A percentile compares a stretch with the other conserved stretches of the same genome.
Evolutionary conservation across 2,888 invertebrate genomes (phyloP).

Genomic region (Melieria crassipennis): DNA sequence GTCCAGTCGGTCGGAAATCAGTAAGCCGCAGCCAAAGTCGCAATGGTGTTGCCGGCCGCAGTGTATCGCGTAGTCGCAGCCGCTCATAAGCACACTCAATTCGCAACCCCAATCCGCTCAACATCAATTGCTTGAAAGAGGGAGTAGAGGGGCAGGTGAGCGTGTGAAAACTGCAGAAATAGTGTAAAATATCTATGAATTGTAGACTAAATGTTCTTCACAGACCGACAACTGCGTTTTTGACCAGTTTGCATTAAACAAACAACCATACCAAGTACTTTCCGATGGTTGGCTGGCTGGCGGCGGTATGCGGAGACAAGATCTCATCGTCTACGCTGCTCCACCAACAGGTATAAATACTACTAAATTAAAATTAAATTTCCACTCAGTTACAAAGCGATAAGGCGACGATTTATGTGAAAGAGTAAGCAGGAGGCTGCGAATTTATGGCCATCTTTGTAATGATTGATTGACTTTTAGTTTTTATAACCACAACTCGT

Average conservation of each 20-base stretch:
- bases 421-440: constrained; percentile 10
- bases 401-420: neutral
- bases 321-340: constrained; percentile 2
- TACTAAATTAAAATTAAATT: constrained; percentile 8
- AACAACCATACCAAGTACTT: neutral
- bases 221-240: neutral
- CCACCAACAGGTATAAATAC: constrained; percentile 20
- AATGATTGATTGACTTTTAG: neutral
- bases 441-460: neutral
- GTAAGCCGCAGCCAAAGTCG: constrained; percentile 66
- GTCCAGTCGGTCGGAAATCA: constrained; percentile 66
- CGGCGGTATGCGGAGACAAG: neutral
- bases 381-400: neutral
- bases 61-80: constrained; percentile 67
- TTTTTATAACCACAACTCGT: neutral
- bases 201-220: constrained; percentile 5
- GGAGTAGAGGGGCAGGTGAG: neutral
- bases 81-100: constrained; percentile 39
- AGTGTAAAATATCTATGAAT: neutral
- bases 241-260: constrained; percentile 19
- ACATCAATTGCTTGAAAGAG: neutral
- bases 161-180: too few relatives aligned
- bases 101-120: neutral
- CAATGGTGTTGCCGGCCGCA: constrained; percentile 65
- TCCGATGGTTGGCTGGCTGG: constrained; percentile 13